A percentile compares a stretch with the other conserved stretches of the same genome.
Evolutionary conservation across 2,113 vertebrate genomes (phyloP).

Genomic region (Paramisgurnus dabryanus): DNA sequence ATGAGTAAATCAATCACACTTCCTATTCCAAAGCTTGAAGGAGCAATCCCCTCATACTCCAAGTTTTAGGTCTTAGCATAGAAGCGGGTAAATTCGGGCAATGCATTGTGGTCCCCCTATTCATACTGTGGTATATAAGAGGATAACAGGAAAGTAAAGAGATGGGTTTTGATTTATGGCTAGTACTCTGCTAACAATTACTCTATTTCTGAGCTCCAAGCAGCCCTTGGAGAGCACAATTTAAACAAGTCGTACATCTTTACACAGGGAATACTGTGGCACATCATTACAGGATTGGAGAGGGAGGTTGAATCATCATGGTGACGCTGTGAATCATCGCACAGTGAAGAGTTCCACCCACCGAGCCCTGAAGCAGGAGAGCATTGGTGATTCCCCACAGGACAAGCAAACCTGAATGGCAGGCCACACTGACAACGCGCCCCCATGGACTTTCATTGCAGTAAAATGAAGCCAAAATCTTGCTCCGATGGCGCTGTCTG

Average conservation of each 20-base stretch:
- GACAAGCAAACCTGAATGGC: background rate
- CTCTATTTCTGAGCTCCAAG: conserved; percentile 60
- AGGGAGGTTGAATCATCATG: conserved; percentile 40
- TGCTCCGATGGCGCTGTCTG: no score
- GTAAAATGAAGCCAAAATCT: no score
- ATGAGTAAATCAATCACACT: conserved; percentile 63
- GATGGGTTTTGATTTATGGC: conserved; percentile 70
- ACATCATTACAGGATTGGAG: conserved; percentile 39
- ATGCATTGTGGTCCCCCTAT: conserved; percentile 24
- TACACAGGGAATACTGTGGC: conserved; percentile 36
- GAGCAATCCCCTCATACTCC: conserved; percentile 50
- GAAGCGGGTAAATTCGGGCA: conserved; percentile 34
- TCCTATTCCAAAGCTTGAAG: conserved; percentile 59
- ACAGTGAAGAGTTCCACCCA: conserved; percentile 22
- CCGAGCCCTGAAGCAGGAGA: background rate
- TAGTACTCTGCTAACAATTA: conserved; percentile 71
- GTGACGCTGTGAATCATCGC: conserved; percentile 51
- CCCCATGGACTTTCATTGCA: no score
- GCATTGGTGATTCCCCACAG: background rate
- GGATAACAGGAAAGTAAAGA: conserved; percentile 64
- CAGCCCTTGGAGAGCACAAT: conserved; percentile 59
- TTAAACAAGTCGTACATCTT: conserved; percentile 68
- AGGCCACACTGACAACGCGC: background rate
- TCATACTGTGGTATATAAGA: conserved; percentile 62
- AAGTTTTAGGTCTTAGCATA: conserved; percentile 53